Conservation (phyloP, 2,797 vertebrate species). For the Aeoliscus strigatus region DNA sequence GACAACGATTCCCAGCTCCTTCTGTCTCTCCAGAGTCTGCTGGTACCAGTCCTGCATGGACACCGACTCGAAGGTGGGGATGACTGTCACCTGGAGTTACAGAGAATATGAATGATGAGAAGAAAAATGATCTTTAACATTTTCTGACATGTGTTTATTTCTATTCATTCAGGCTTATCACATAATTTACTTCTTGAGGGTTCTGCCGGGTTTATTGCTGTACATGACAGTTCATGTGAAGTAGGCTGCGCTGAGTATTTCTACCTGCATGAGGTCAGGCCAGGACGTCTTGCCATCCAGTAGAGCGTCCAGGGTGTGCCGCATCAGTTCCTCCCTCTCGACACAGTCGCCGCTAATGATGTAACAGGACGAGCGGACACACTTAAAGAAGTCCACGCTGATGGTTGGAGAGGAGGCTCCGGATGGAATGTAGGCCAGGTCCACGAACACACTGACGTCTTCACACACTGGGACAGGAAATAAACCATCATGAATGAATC, state of each 20-base stretch:
- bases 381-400: conserved; percentile 84
- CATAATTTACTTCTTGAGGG: no score
- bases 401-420: conserved; percentile 77
- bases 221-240: no score
- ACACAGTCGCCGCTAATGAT: conserved; percentile 84
- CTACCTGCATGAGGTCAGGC: conserved; percentile 80
- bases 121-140: no score
- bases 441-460: conserved; percentile 77
- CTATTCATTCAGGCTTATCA: no score
- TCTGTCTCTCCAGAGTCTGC: conserved; percentile 83
- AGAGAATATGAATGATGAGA: not conserved
- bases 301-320: conserved; percentile 81
- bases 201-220: no score
- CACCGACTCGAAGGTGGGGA: conserved; percentile 84
- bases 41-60: conserved; percentile 92
- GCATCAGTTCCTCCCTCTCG: conserved; percentile 78
- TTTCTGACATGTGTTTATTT: no score
- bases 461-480: conserved; percentile 32
- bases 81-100: conserved; percentile 74
- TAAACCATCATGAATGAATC: not conserved
- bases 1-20: conserved; percentile 60
- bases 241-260: not conserved
- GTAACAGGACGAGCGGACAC: conserved; percentile 86
- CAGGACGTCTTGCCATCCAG: conserved; percentile 82
- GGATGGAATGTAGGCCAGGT: conserved; percentile 90